A percentile compares a stretch with the other conserved stretches of the same genome.
Evolutionary conservation across 1,140 invertebrate genomes (phyloP).

Genomic region (Lordiphosa mommai): DNA sequence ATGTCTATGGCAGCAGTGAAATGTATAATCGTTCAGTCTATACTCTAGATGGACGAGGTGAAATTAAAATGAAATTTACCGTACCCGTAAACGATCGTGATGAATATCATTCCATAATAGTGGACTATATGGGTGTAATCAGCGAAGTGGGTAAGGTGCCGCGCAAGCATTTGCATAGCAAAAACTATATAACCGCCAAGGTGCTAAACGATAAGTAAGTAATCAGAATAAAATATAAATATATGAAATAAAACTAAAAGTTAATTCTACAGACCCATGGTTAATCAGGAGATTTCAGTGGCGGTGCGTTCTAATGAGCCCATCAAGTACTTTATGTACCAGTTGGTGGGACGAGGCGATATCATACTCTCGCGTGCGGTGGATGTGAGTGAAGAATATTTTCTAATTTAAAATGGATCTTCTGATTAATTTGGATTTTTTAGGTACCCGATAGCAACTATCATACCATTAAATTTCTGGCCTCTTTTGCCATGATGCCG

Average conservation of each 20-base stretch:
- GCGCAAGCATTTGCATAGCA: conserved; percentile 86
- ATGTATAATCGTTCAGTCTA: conserved; percentile 83
- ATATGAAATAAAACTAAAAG: background rate
- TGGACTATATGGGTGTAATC: conserved; percentile 83
- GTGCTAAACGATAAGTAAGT: conserved; percentile 84
- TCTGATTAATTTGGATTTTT: too few species aligned
- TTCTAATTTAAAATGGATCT: background rate
- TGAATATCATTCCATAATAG: conserved; percentile 72
- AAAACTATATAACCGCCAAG: conserved; percentile 87
- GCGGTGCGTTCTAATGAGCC: conserved; percentile 90
- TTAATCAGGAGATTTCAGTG: conserved; percentile 89
- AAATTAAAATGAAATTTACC: conserved; percentile 86
- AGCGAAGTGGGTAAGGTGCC: conserved; percentile 88
- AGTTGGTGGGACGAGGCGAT: conserved; percentile 93
- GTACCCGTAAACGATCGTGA: conserved; percentile 83
- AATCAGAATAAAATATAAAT: too few species aligned
- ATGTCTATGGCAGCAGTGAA: conserved; percentile 84
- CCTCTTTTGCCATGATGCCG: conserved; percentile 91
- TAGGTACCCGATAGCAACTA: conserved; percentile 69
- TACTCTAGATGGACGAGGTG: conserved; percentile 84
- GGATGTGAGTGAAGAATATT: conserved; percentile 78
- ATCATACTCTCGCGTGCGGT: conserved; percentile 87
- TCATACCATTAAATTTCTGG: conserved; percentile 83
- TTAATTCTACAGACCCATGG: conserved; percentile 80
- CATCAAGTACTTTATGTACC: conserved; percentile 88